Evolutionary conservation across 1,140 invertebrate species (phyloP).

Genomic region (Anastatus disparis): DNA sequence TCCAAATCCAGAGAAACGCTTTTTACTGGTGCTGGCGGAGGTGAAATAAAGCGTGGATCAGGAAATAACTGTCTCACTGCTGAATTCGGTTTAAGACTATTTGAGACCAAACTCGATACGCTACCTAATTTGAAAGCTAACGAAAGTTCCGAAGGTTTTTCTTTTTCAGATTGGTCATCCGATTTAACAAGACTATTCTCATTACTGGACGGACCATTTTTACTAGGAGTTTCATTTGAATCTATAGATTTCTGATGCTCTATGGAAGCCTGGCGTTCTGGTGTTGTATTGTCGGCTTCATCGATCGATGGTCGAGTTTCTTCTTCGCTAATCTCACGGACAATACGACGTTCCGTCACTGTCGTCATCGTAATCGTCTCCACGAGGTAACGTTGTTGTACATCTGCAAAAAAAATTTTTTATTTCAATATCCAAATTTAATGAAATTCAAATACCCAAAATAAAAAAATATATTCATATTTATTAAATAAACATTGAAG

Average conservation of each 20-base stretch:
- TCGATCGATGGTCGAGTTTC: constrained; percentile 46
- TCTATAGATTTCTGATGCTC: constrained; percentile 35
- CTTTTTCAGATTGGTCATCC: constrained; percentile 23
- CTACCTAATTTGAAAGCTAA: constrained; percentile 72
- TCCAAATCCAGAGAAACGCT: constrained; percentile 29
- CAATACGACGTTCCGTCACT: constrained; percentile 73
- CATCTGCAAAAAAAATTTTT: constrained; percentile 48
- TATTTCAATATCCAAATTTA: too few species aligned
- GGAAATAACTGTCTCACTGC: constrained; percentile 80
- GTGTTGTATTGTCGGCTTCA: constrained; percentile 38
- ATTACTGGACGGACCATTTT: constrained; percentile 7
- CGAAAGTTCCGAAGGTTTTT: constrained; percentile 65
- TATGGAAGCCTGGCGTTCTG: not conserved
- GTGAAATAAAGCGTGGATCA: constrained; percentile 69
- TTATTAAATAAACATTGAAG: not conserved
- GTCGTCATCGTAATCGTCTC: constrained; percentile 78
- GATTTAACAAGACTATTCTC: not conserved
- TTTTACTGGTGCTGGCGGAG: constrained; percentile 67
- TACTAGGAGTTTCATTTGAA: constrained; percentile 21
- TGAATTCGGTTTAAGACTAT: constrained; percentile 76
- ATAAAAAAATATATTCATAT: too few species aligned
- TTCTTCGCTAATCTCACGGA: constrained; percentile 67
- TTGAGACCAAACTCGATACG: constrained; percentile 68
- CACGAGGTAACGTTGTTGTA: constrained; percentile 72
- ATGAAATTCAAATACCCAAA: too few species aligned